phyloP scores from a whole-genome alignment of 1,140 invertebrate genomes.

The Drosophila yakuba region DNA sequence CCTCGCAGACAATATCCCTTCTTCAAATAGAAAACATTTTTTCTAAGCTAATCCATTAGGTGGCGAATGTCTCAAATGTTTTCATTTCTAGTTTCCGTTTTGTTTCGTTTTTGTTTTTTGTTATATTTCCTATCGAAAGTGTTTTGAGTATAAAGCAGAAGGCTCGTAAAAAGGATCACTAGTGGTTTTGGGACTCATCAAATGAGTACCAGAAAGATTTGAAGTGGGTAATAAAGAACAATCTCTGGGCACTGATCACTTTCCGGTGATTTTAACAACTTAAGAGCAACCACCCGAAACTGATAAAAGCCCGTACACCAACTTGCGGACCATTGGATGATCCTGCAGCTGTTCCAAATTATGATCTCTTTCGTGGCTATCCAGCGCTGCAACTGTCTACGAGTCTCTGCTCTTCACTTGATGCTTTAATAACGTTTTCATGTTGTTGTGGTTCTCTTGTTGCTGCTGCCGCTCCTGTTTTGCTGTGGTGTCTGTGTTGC shows the following conservation, averaged over 20 bases:
- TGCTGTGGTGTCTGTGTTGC: constrained; percentile 15
- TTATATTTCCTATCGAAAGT: constrained; percentile 14
- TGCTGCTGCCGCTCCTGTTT: constrained; percentile 11
- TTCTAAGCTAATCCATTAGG: constrained; percentile 29
- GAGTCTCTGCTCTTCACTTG: constrained; percentile 38
- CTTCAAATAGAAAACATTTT: constrained; percentile 16
- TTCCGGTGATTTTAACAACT: not conserved
- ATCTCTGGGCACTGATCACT: not conserved
- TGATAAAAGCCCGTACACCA: constrained; percentile 14
- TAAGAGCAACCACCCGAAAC: constrained; percentile 3
- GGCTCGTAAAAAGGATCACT: constrained; percentile 19
- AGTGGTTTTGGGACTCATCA: constrained; percentile 31
- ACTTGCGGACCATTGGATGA: constrained; percentile 24
- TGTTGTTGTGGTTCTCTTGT: constrained; percentile 31
- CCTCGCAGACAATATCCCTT: constrained; percentile 1
- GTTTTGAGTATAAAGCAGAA: constrained; percentile 38
- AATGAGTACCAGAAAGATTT: constrained; percentile 36
- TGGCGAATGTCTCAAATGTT: constrained; percentile 7
- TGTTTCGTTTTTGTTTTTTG: constrained; percentile 7
- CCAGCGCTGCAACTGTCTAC: not conserved
- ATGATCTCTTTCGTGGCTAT: not conserved
- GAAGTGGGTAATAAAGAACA: constrained; percentile 4
- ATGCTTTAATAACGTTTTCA: constrained; percentile 19
- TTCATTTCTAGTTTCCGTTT: constrained; percentile 3
- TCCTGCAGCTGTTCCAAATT: constrained; percentile 6